Evolutionary conservation across 1,140 invertebrate species (phyloP), one percentile per base, ranked within the genome.

Genomic region (Centruroides vittatus): DNA sequence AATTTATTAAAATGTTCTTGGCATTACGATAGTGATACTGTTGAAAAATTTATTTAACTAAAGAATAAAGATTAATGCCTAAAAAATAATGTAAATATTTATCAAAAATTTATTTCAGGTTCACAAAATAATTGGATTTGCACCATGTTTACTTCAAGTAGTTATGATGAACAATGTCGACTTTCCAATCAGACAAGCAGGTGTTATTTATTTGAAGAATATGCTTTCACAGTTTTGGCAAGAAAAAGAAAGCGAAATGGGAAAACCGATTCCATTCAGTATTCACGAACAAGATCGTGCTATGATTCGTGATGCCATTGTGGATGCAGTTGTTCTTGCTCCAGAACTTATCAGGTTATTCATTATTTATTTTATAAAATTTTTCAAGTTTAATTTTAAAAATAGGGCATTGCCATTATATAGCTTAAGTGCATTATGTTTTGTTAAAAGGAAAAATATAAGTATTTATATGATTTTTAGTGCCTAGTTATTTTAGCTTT

Each of bases 141-240:
- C 89, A 55, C 94, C 93, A 47, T 82, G 85, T 52, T 76, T 99
- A 34, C 78, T 99, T 12, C 90, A 97, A 82, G 84, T 97, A 62
- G 84, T 98, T 11, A 93, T 96, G 88, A 81, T 84, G 71, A 80
- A 81, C 70, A 71, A 74, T 47, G 85, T 92, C 66, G 87, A 96
- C 50, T 85, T 93, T 81, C 87, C 93, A 65, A 85, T 96, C 0
- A 78, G 94, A 66, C 94, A 98, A 81, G 94, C 96, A 65, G 91
- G 85, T 71, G 93, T 87, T 41, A 91, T 99, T 66, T 99, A 96
- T 78, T 76, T 99, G 54, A 99, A 99, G 77, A 99, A 99, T 79
- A 79, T 95, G 71, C 81, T 98, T 47, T 84, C 81, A 50, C 82
- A 84, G 67, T 86, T 82, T 74, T 99, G 96, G 96, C 81, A 82